These are phyloP conservation scores for Brachyrhaphis roseni DNA, from an alignment of 2,797 vertebrate species.

Conservation along the genomic window DNA sequence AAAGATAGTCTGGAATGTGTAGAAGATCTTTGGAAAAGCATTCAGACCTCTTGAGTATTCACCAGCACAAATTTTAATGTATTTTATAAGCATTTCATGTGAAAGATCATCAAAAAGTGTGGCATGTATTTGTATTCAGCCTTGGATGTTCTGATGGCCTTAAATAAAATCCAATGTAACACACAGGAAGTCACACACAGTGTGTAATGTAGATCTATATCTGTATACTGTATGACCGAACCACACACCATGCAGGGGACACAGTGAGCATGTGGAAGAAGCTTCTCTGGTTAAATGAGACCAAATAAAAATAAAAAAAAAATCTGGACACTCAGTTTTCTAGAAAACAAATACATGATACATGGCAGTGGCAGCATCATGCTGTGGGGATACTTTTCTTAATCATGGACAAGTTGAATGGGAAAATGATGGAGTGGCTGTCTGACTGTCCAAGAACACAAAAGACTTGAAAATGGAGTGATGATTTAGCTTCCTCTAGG, in stretches of 20 bases:
- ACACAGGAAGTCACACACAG: background rate
- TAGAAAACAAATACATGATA: background rate
- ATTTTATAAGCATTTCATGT: background rate
- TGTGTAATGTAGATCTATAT: background rate
- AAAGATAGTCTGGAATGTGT: background rate
- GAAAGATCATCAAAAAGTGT: background rate
- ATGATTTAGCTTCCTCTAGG: background rate
- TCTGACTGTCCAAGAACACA: background rate
- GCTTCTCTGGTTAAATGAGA: background rate
- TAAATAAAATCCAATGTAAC: background rate
- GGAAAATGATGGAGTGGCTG: background rate
- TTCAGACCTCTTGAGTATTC: background rate
- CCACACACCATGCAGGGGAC: background rate
- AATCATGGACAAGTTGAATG: background rate
- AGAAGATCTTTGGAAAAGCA: background rate
- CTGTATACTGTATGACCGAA: background rate
- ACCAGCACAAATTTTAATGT: background rate
- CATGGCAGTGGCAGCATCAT: background rate
- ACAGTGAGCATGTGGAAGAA: background rate
- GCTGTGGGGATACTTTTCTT: background rate
- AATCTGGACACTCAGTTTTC: background rate
- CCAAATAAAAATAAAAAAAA: background rate
- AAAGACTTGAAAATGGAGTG: background rate
- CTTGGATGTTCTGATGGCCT: background rate
- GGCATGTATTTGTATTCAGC: background rate